Base-by-base conservation (phyloP, 2,797 vertebrate genomes). In the Rhynchonycteris naso region DNA sequence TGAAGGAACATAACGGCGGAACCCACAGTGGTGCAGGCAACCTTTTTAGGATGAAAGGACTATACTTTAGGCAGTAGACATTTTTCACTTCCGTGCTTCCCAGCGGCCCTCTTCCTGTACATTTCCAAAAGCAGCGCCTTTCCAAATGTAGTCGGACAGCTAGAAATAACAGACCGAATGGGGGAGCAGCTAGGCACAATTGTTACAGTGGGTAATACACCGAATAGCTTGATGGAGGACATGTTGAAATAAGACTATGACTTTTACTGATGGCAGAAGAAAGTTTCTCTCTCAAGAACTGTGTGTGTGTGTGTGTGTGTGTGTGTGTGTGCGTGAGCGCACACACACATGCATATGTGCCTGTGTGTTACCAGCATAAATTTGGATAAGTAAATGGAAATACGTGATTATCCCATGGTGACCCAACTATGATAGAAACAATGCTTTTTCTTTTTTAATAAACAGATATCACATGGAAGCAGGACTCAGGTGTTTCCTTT, bases 401-500 rank as follows among this genome's bases (percentile, higher is more conserved):
- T 59, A 92, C 3, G 10, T 72, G 24, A 72, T 79, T 89, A 74
- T 38, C 78, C 71, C 18, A 22, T 2, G 10, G 47, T 90, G 65
- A 38, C 90, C 30, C 38, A 82, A 93, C 47, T 30, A n/a, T 78
- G 38, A 75, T 69, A 50, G 59, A 65, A 96, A 97, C 86, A 97
- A 97, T 87, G n/a, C 75, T 13, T 76, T 76, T 33, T 52, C 75
- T 85, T 59, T 82, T 86, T 80, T 52, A 85, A n/a, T 65, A 85
- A 86, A 71, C 15, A 88, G 79, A 38, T 78, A 84, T 69, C 35
- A 1, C 65, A 35, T 63, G 66, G 74, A 95, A 89, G 85, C 91
- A 84, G 95, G 66, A 43, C 79, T 85, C 97, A 97, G 97, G 95
- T 97, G 97, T 79, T 97, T 97, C 96, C 96, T 96, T 91, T 93